Evolutionary conservation across 1,140 invertebrate species (phyloP).

Genomic region (Agrypnia vestita): DNA sequence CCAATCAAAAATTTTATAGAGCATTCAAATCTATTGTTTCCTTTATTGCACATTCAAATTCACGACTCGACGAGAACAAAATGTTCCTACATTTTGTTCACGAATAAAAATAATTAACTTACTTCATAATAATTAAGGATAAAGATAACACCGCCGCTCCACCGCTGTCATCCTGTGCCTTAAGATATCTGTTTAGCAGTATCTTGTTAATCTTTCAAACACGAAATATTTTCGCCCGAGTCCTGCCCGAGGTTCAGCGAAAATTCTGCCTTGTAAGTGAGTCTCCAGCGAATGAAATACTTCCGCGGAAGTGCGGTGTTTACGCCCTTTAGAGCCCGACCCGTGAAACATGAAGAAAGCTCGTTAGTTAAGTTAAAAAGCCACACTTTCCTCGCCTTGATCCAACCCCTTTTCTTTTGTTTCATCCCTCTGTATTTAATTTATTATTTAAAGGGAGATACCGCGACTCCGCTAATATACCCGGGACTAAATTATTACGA

Average conservation of each 20-base stretch:
- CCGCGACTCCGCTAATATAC: constrained; percentile 1
- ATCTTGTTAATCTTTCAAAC: constrained; percentile 56
- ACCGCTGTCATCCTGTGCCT: constrained; percentile 50
- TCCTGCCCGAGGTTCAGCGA: neutral
- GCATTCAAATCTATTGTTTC: constrained; percentile 25
- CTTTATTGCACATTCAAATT: constrained; percentile 30
- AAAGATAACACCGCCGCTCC: constrained; percentile 56
- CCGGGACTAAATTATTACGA: constrained; percentile 44
- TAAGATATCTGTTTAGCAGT: constrained; percentile 57
- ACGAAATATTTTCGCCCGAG: neutral
- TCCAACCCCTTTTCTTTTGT: constrained; percentile 61
- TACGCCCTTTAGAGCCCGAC: neutral
- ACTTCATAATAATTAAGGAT: constrained; percentile 60
- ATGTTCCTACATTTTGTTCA: constrained; percentile 16
- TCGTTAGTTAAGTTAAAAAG: constrained; percentile 61
- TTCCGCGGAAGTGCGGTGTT: neutral
- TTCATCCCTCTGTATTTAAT: constrained; percentile 55
- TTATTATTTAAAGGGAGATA: constrained; percentile 59
- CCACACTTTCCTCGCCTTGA: constrained; percentile 56
- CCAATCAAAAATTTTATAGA: constrained; percentile 27
- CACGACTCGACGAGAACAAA: constrained; percentile 22
- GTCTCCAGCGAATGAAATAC: constrained; percentile 24
- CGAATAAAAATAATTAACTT: constrained; percentile 61
- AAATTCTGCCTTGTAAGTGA: neutral
- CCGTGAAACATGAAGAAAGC: constrained; percentile 56